Evolutionary conservation across 1,140 invertebrate species (phyloP), one percentile per base, ranked within the genome.

Genomic region (Alviniconcha marisindica): DNA sequence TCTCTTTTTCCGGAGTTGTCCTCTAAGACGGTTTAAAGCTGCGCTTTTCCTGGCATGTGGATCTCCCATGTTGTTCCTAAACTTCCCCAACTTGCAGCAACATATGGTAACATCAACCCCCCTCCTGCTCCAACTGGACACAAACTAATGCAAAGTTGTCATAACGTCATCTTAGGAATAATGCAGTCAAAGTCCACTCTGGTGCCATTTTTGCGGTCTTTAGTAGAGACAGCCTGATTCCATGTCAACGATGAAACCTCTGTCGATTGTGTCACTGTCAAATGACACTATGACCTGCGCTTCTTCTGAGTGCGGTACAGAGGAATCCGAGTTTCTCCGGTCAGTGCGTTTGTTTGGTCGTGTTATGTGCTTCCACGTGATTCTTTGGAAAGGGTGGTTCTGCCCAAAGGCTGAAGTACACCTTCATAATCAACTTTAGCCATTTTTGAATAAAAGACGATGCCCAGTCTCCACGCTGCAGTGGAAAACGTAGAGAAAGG

Each of bases 1-100:
- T 84, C 88, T 82, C 80, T 92, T 93, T 86, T 92, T 92, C 40
- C 90, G 82, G 15, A 93, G 83, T 71, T 91, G 89, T 69, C 90
- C 86, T 82, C 92, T 83, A 69, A 93, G 83, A 38, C 92, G 86
- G 36, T 83, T 89, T 28, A 92, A 74, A 56, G 88, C 88, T 60
- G 87, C 84, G 82, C 87, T 88, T 87, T 91, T 92, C 71, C 92
- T 86, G 66, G 86, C 85, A 44, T 87, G 80, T 63, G 91, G 89
- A 88, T 92, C 91, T 63, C 90, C 91, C 89, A 92, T 91, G 51
- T 81, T 5, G 56, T 80, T 33, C 54, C 56, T 24, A 38, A 66
- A 40, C 15, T 44, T 69, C n/a, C 33, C 48, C 77, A 10, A 51
- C 31, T 60, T 63, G 33, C 42, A 28, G 31, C 60, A 31, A 80